Percentiles rank a stretch among this genome's conserved stretches.
phyloP scores from a whole-genome alignment of 2,888 invertebrate genomes.

The Mantis religiosa region DNA sequence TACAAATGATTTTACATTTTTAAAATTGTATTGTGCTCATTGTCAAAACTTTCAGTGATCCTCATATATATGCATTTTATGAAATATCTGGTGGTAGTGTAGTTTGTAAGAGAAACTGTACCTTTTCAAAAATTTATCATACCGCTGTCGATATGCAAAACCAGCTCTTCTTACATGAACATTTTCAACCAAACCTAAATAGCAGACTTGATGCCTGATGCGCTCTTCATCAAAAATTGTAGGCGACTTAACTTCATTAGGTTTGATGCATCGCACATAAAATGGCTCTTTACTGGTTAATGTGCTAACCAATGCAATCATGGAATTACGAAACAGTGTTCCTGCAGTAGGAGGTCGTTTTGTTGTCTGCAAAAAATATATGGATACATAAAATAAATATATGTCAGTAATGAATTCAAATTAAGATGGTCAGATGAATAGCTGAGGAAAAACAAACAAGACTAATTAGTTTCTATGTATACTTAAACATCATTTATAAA shows the following conservation, averaged over 20 bases:
- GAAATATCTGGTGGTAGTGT: too few relatives aligned
- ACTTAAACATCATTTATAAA: too few relatives aligned
- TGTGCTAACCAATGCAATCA: conserved; percentile 83
- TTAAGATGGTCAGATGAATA: neutral
- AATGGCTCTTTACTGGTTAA: conserved; percentile 90
- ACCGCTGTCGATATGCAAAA: conserved; percentile 92
- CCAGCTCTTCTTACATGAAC: conserved; percentile 93
- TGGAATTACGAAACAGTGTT: conserved; percentile 90
- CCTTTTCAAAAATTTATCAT: conserved; percentile 87
- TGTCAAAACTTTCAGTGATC: too few relatives aligned
- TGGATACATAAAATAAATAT: neutral
- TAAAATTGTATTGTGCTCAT: too few relatives aligned
- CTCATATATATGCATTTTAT: too few relatives aligned
- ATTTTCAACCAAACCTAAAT: conserved; percentile 92
- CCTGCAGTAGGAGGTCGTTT: conserved; percentile 94
- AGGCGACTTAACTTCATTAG: conserved; percentile 90
- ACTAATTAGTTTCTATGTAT: too few relatives aligned
- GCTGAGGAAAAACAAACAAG: too few relatives aligned
- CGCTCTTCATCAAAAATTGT: conserved; percentile 80
- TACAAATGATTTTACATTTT: too few relatives aligned
- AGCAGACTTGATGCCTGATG: conserved; percentile 69
- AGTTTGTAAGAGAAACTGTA: conserved; percentile 36
- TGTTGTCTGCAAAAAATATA: conserved; percentile 64
- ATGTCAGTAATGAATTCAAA: neutral
- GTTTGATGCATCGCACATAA: conserved; percentile 96